Conservation (phyloP, 2,888 invertebrate genomes). For the Brenthis daphne region DNA sequence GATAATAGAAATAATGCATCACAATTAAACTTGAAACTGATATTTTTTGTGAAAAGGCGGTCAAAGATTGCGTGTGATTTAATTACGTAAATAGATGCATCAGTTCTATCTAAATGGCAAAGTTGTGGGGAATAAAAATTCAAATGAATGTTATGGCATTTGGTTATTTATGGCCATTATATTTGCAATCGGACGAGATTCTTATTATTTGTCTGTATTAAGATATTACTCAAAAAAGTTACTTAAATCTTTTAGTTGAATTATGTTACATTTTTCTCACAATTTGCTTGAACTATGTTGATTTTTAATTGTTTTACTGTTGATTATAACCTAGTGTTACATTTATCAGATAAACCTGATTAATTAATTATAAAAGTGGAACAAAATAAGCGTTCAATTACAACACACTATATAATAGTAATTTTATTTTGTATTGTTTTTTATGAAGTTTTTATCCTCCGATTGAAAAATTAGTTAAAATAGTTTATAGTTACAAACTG, state of each 20-base stretch:
- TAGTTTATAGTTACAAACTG: background rate
- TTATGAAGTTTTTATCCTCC: no score
- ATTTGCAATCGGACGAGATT: slow-evolving; percentile 4
- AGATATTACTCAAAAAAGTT: background rate
- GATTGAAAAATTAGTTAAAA: background rate
- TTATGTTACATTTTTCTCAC: no score
- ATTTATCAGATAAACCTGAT: no score
- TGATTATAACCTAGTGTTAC: no score
- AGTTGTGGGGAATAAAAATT: slow-evolving; percentile 1
- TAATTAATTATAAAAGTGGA: no score
- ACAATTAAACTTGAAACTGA: background rate
- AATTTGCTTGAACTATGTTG: no score
- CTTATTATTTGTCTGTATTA: background rate
- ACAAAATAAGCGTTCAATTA: no score
- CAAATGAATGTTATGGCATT: slow-evolving; percentile 8
- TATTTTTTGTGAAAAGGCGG: slow-evolving; percentile 2
- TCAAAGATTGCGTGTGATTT: background rate
- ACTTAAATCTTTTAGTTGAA: no score
- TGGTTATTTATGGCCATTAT: slow-evolving; percentile 3
- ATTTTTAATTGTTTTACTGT: no score
- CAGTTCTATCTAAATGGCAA: slow-evolving; percentile 12
- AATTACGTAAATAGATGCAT: slow-evolving; percentile 16
- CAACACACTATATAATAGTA: no score
- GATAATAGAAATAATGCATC: no score
- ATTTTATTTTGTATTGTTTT: no score